phyloP scores from a whole-genome alignment of 1,140 invertebrate species.

The Drosophila seguyi region DNA sequence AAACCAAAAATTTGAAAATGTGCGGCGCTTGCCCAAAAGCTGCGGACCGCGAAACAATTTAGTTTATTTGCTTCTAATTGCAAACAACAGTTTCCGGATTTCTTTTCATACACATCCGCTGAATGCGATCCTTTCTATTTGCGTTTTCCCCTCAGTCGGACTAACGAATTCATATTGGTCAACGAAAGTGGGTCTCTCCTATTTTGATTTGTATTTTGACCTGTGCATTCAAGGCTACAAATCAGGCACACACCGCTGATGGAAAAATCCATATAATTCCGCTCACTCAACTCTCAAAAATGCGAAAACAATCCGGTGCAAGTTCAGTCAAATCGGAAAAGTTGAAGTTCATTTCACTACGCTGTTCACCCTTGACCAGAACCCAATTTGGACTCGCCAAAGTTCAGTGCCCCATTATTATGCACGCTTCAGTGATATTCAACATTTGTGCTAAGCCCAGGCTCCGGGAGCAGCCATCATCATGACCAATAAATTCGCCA shows the following conservation, averaged over 20 bases:
- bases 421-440: slow-evolving; percentile 73
- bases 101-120: slow-evolving; percentile 7
- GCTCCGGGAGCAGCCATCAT: slow-evolving; percentile 19
- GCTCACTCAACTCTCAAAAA: slow-evolving; percentile 6
- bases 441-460: slow-evolving; percentile 64
- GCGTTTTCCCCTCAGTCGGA: slow-evolving; percentile 10
- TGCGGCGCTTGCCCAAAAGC: slow-evolving; percentile 39
- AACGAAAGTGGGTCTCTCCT: slow-evolving; percentile 20
- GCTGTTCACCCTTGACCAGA: slow-evolving; percentile 18
- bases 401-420: slow-evolving; percentile 69
- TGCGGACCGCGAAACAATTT: slow-evolving; percentile 69
- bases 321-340: not conserved
- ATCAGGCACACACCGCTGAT: slow-evolving; percentile 3
- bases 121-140: not conserved
- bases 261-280: slow-evolving; percentile 8
- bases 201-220: slow-evolving; percentile 12
- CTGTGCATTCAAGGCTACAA: slow-evolving; percentile 27
- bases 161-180: slow-evolving; percentile 44
- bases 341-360: slow-evolving; percentile 15
- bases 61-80: slow-evolving; percentile 79
- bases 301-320: slow-evolving; percentile 17
- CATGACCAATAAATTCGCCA: slow-evolving; percentile 75
- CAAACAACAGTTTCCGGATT: slow-evolving; percentile 68
- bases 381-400: slow-evolving; percentile 31
- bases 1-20: slow-evolving; percentile 56